These are phyloP conservation scores for Pristis pectinata DNA, from an alignment of 2,797 vertebrate genomes.

Conservation along the genomic window DNA sequence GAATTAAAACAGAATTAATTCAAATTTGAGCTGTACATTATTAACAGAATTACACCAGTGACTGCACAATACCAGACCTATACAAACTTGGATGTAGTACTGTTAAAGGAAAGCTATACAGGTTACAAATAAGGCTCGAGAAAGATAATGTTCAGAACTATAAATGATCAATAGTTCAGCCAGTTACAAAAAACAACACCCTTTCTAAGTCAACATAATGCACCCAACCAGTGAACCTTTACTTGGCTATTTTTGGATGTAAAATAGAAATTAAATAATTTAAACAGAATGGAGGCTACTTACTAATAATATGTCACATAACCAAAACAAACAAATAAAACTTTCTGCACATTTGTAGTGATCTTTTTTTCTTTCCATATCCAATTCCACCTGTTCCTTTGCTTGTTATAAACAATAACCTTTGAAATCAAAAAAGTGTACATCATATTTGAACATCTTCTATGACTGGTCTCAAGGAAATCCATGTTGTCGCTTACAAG, in stretches of 20 bases:
- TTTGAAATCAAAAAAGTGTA: background rate
- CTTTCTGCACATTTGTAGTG: background rate
- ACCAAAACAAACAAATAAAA: slow-evolving; percentile 14
- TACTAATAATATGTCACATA: background rate
- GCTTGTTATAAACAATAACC: background rate
- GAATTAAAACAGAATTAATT: slow-evolving; percentile 11
- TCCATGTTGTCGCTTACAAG: background rate
- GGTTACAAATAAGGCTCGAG: background rate
- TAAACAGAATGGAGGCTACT: background rate
- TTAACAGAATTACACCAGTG: background rate
- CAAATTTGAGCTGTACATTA: background rate
- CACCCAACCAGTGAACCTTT: slow-evolving; percentile 24
- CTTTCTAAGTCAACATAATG: background rate
- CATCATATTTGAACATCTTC: slow-evolving; percentile 14
- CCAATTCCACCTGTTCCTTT: background rate
- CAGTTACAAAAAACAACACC: background rate
- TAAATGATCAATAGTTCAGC: background rate
- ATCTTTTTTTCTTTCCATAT: background rate
- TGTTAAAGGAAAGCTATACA: background rate
- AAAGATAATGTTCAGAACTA: background rate
- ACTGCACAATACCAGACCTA: slow-evolving; percentile 19
- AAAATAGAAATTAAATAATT: background rate
- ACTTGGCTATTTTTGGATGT: slow-evolving; percentile 13
- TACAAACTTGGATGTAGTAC: background rate
- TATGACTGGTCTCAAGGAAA: slow-evolving; percentile 33